Evolutionary conservation across 2,888 invertebrate species (phyloP), one percentile per base, ranked within the genome.

Genomic region (Drosophila austrosaltans): DNA sequence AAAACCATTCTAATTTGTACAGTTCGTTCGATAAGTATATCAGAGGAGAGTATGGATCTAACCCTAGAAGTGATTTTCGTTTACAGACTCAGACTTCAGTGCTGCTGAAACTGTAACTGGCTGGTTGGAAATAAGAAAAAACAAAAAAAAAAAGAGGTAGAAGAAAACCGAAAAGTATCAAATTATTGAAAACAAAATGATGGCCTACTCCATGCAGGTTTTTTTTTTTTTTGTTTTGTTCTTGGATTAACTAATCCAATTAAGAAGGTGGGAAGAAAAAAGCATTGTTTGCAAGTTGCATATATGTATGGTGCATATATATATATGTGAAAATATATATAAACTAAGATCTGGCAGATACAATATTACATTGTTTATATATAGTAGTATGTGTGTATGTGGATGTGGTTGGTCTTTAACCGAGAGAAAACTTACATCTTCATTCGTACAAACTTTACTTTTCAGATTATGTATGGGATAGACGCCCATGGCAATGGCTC

Each of bases 391-490:
- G 32, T 57, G 36, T 57, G 32, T 32, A 22, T 57, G 36, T 36
- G 22, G 10, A 36, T 2, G 36, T 36, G 36, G 36, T 36, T 25
- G 48, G 48, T 48, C 25, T 25, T 48, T 25, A 48, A 22, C 22
- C 22, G 10, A 12, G 22, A 10, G 22, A 65, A 70, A 67, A 96
- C 97, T 97, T 97, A 97, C 97, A 95, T 97, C 96, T 93, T 96
- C 95, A 93, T 95, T 95, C 93, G 95, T 95, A 93, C 96, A 95
- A 93, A 97, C 96, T 94, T 95, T 95, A 93, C 97, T 97, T 94
- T 96, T 95, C 94, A 97, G 94, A 93, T 95, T 95, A 94, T 97
- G 96, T 93, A 97, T 96, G 92, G 97, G 97, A 94, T 95, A 97
- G 93, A 96, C 95, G 91, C 97, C 97, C 96, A 97, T 96, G 90